A percentile compares a stretch with the other conserved stretches of the same genome.
Evolutionary conservation across 2,113 vertebrate genomes (phyloP).

Genomic region (Eurypyga helias): DNA sequence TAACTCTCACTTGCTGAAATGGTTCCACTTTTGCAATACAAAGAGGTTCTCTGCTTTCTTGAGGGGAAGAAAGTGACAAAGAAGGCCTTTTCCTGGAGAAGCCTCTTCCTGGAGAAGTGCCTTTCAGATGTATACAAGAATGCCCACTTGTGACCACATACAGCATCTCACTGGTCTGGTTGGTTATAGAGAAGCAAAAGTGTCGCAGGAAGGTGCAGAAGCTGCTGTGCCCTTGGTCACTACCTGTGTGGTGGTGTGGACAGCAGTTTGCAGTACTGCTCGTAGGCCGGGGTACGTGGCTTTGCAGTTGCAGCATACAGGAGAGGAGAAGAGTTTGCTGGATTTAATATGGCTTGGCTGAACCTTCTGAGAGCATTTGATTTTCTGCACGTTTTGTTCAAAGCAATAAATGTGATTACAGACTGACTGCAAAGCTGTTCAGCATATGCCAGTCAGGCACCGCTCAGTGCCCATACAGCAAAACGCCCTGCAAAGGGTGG

Average conservation of each 20-base stretch:
- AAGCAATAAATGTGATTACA: neutral
- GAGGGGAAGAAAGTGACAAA: neutral
- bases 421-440: neutral
- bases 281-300: rapidly evolving
- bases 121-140: neutral
- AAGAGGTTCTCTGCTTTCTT: neutral
- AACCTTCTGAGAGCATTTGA: neutral
- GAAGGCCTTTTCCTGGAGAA: neutral
- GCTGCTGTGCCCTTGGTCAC: rapidly evolving
- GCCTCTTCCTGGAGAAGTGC: neutral
- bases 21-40: neutral
- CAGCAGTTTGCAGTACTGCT: neutral
- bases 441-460: rapidly evolving
- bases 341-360: neutral
- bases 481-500: neutral
- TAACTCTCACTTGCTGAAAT: neutral
- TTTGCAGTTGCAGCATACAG: rapidly evolving
- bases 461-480: neutral
- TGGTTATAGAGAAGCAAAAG: neutral
- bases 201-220: neutral
- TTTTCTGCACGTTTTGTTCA: neutral
- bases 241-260: rapidly evolving
- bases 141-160: rapidly evolving
- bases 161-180: neutral
- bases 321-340: neutral